phyloP scores from a whole-genome alignment of 2,888 invertebrate species.

The Acronicta alni region DNA sequence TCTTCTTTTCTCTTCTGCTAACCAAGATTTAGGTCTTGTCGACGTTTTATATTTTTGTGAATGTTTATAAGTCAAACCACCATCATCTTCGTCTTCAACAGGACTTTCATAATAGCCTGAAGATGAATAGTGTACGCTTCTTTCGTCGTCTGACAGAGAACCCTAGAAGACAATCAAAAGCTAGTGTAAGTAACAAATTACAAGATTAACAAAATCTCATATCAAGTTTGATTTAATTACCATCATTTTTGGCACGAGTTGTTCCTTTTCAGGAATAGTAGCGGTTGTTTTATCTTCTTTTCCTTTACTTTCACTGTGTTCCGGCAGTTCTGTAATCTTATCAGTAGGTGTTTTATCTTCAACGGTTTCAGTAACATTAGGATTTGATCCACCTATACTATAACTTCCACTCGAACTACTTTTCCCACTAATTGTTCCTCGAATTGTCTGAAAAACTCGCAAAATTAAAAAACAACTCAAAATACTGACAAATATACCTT shows the following conservation, averaged over 20 bases:
- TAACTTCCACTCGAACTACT: constrained; percentile 88
- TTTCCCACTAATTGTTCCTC: constrained; percentile 82
- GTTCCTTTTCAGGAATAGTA: constrained; percentile 71
- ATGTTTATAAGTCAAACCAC: constrained; percentile 87
- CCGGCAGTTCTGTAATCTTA: constrained; percentile 69
- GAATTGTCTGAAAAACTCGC: constrained; percentile 63
- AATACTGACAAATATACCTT: not conserved
- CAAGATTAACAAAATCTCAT: not conserved
- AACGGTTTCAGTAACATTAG: constrained; percentile 78
- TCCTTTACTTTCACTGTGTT: constrained; percentile 64
- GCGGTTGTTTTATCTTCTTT: constrained; percentile 70
- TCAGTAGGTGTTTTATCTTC: constrained; percentile 72
- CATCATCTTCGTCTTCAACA: constrained; percentile 91
- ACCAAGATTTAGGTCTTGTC: constrained; percentile 87
- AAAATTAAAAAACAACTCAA: not conserved
- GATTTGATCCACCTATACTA: constrained; percentile 85
- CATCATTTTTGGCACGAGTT: constrained; percentile 81
- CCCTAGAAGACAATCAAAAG: constrained; percentile 72
- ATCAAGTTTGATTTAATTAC: constrained; percentile 55
- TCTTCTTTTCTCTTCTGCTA: constrained; percentile 92
- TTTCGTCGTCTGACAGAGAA: constrained; percentile 91
- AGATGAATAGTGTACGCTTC: constrained; percentile 92
- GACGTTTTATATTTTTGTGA: constrained; percentile 85
- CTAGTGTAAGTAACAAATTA: not conserved
- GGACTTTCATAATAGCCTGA: constrained; percentile 94